Base-by-base conservation (phyloP, 2,888 invertebrate species). In the Uloborus plumipes region DNA sequence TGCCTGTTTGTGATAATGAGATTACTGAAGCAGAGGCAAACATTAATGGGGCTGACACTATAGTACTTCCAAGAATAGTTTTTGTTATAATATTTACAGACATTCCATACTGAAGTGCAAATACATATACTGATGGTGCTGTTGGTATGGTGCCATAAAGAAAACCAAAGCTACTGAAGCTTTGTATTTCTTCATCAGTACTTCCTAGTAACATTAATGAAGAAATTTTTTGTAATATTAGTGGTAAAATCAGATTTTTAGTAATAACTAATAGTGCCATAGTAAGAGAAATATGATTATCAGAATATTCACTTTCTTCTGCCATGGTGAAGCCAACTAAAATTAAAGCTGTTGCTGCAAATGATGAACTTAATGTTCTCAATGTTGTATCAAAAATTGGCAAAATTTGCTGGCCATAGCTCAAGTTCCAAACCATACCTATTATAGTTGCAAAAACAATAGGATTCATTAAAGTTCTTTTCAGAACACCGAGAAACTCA, bases 111-210 rank as follows among this genome's bases (percentile, higher is more conserved):
- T 95, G 93, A 59, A 94, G 92, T 0, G 98, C 95, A 89, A 97
- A 96, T 3, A 98, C 96, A 89, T 98, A 97, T 0, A 97, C 95
- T n/a, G 96, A 96, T 0, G 98, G 98, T 0, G 98, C 98, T 0
- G 97, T 93, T 0, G 98, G 98, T 89, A 98, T 95, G 0, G 97
- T 97, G 74, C 98, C 98, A 88, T 98, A 98, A 0, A 98, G 91
- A 90, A 98, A 98, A 0, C 96, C 98, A 89, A 95, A 98, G 58
- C 96, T 97, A 86, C 96, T 95, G 78, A 96, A 90, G 85, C 96
- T 94, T 14, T 92, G 91, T 0, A 95, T 95, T 86, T 95, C 94
- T 20, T 93, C 92, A 18, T 92, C 91, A 87, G 93, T 93, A 2
- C 86, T 83, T 0, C 88, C 91, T 73, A 94, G 89, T 47, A 88